A percentile compares a stretch with the other conserved stretches of the same genome.
These are phyloP conservation scores for Okamejei kenojei DNA, from an alignment of 2,797 vertebrate genomes.

Conservation along the genomic window DNA sequence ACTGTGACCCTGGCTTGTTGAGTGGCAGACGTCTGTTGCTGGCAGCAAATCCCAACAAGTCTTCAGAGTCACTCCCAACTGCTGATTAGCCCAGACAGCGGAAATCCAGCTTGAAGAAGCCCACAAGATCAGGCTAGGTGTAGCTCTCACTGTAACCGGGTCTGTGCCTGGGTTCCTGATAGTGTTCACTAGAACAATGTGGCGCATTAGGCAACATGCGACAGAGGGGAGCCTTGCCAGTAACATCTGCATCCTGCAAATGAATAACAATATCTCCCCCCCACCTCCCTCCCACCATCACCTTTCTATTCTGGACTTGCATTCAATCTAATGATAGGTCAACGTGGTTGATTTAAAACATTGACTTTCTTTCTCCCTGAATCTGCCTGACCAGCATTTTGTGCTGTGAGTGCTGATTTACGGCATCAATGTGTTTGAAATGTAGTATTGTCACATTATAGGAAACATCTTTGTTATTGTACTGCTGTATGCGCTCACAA, in stretches of 20 bases:
- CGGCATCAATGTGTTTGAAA: not conserved
- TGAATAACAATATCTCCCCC: too few relatives aligned
- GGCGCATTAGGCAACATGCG: too few relatives aligned
- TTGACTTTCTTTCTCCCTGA: not conserved
- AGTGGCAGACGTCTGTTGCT: not conserved
- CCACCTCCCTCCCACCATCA: too few relatives aligned
- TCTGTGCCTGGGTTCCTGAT: not conserved
- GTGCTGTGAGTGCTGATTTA: not conserved
- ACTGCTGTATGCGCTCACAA: too few relatives aligned
- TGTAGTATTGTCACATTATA: not conserved
- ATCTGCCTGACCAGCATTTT: not conserved
- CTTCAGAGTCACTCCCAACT: not conserved
- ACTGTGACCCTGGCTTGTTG: not conserved
- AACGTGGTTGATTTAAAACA: too few relatives aligned
- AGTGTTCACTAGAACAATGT: not conserved
- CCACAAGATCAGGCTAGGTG: not conserved
- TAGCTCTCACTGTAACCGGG: not conserved
- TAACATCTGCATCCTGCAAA: too few relatives aligned
- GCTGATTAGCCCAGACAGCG: not conserved
- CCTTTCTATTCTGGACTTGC: too few relatives aligned
- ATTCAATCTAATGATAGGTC: too few relatives aligned
- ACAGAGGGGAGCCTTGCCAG: too few relatives aligned
- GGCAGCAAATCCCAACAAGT: not conserved
- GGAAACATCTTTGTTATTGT: not conserved
- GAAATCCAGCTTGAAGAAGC: not conserved